Evolutionary conservation across 2,888 invertebrate genomes (phyloP).

Genomic region (Allophyes oxyacanthae): DNA sequence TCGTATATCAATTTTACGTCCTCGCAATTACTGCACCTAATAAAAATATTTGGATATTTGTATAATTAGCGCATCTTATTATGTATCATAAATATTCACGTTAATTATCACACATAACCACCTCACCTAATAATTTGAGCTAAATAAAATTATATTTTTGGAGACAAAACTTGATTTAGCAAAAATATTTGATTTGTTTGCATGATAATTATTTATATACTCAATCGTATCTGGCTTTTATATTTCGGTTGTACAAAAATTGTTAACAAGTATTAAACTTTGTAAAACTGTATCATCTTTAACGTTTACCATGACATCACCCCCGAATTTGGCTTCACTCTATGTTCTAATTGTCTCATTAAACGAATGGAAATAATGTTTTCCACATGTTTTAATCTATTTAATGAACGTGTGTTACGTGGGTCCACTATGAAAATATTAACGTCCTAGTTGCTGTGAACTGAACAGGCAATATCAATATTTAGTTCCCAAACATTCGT

Average conservation of each 20-base stretch:
- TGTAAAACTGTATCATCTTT: constrained; percentile 23
- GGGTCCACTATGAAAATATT: constrained; percentile 5
- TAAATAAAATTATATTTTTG: background rate
- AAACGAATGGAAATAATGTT: constrained; percentile 63
- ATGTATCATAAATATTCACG: constrained; percentile 24
- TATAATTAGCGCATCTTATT: constrained; percentile 32
- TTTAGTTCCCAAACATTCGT: constrained; percentile 30
- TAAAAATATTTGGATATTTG: constrained; percentile 50
- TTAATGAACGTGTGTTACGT: constrained; percentile 37
- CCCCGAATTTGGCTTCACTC: constrained; percentile 55
- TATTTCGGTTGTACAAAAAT: too few species aligned
- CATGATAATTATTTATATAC: background rate
- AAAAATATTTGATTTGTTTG: background rate
- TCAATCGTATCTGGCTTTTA: too few species aligned
- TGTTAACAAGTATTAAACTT: too few species aligned
- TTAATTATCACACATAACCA: constrained; percentile 25
- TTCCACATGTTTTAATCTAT: constrained; percentile 63
- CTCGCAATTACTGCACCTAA: constrained; percentile 36
- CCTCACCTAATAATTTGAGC: too few species aligned
- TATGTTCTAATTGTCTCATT: constrained; percentile 67
- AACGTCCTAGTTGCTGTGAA: constrained; percentile 3
- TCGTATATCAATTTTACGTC: constrained; percentile 32
- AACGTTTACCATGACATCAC: constrained; percentile 49
- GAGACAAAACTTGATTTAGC: background rate
- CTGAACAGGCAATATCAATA: constrained; percentile 35